Percentiles rank a stretch among this genome's conserved stretches.
These are phyloP conservation scores for Athrips mouffetella DNA, from an alignment of 2,888 invertebrate genomes.

Conservation along the genomic window DNA sequence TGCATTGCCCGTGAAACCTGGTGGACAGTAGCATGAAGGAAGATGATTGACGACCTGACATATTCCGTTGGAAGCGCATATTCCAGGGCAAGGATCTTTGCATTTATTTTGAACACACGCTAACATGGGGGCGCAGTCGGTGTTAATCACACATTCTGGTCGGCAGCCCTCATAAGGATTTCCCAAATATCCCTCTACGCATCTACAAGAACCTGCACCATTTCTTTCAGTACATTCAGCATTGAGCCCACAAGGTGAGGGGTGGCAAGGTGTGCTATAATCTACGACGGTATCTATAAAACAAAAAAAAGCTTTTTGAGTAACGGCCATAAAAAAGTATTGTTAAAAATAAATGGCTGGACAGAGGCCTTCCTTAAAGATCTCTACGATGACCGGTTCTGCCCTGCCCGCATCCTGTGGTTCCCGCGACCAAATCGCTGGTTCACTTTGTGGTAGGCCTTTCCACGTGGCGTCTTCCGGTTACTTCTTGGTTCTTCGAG, in stretches of 20 bases:
- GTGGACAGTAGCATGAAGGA: constrained; percentile 84
- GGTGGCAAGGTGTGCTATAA: constrained; percentile 80
- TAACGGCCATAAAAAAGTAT: neutral
- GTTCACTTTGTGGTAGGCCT: too few species aligned
- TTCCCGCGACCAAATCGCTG: too few species aligned
- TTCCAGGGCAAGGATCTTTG: constrained; percentile 87
- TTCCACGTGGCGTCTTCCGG: too few species aligned
- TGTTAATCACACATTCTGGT: constrained; percentile 89
- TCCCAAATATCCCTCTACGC: constrained; percentile 77
- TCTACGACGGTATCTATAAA: constrained; percentile 58
- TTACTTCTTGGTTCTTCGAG: too few species aligned
- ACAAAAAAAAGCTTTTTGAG: constrained; percentile 12
- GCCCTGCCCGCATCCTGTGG: too few species aligned
- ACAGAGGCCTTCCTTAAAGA: too few species aligned
- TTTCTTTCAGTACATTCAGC: constrained; percentile 81
- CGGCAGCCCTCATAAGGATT: constrained; percentile 82
- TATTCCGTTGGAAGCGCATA: constrained; percentile 84
- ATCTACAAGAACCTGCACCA: constrained; percentile 83
- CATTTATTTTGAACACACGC: constrained; percentile 88
- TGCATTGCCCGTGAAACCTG: constrained; percentile 84
- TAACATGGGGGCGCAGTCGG: constrained; percentile 85
- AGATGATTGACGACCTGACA: constrained; percentile 87
- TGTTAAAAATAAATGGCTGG: too few species aligned
- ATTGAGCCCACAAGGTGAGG: constrained; percentile 83
- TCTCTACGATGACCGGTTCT: too few species aligned